Evolutionary conservation across 1,140 invertebrate species (phyloP).

Genomic region (Ips nitidus): DNA sequence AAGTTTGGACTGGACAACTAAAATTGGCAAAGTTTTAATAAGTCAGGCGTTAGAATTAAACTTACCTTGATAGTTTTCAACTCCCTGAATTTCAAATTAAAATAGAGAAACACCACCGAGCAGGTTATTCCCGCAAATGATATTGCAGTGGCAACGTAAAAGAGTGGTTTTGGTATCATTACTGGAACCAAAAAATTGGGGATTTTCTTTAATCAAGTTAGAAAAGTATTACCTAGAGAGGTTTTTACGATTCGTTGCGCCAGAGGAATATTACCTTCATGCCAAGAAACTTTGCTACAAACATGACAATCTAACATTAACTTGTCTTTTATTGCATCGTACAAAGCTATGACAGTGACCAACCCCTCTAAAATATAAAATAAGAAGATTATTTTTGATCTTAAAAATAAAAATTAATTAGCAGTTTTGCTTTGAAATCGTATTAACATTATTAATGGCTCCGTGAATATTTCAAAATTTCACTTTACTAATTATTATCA

Average conservation of each 20-base stretch:
- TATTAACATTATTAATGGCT: not conserved
- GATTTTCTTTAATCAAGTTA: not conserved
- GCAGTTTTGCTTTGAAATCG: not conserved
- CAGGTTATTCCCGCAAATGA: constrained; percentile 76
- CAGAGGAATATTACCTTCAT: constrained; percentile 72
- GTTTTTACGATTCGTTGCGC: constrained; percentile 70
- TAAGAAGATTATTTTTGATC: not conserved
- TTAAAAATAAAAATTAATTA: not conserved
- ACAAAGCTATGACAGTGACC: constrained; percentile 72
- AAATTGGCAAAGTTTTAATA: constrained; percentile 59
- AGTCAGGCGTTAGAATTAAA: not conserved
- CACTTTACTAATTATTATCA: no score
- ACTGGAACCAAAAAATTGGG: constrained; percentile 54
- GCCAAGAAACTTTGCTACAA: constrained; percentile 73
- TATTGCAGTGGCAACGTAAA: constrained; percentile 67
- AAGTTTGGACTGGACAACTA: constrained; percentile 90
- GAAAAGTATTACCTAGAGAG: constrained; percentile 8
- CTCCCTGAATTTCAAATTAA: constrained; percentile 85
- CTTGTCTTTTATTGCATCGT: constrained; percentile 64
- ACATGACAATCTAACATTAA: constrained; percentile 71
- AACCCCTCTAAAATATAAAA: constrained; percentile 61
- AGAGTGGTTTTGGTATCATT: constrained; percentile 74
- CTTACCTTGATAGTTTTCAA: constrained; percentile 67
- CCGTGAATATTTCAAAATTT: no score
- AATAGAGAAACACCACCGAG: constrained; percentile 76